Evolutionary conservation across 2,888 invertebrate species (phyloP).

Genomic region (Drosophila neotestacea): DNA sequence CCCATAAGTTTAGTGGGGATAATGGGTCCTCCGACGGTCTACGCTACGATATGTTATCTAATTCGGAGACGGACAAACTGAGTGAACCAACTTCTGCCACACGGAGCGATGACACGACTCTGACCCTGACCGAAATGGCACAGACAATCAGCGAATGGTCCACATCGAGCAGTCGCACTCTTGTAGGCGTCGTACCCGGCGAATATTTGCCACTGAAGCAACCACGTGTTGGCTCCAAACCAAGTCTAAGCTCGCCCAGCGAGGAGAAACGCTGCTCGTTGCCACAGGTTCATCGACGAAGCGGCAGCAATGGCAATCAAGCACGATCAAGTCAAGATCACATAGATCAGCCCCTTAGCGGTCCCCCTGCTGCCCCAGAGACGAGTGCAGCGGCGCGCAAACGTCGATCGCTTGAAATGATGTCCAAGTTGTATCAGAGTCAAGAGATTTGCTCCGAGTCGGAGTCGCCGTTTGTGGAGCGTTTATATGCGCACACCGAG

Average conservation of each 20-base stretch:
- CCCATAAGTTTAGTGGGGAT: constrained; percentile 84
- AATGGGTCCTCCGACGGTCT: constrained; percentile 84
- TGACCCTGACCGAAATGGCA: constrained; percentile 89
- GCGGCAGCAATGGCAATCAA: constrained; percentile 78
- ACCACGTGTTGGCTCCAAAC: constrained; percentile 71
- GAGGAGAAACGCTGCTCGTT: constrained; percentile 80
- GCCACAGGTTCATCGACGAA: constrained; percentile 82
- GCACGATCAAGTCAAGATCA: constrained; percentile 65
- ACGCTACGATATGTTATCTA: constrained; percentile 88
- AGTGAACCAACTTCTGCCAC: constrained; percentile 90
- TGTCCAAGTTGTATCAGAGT: constrained; percentile 87
- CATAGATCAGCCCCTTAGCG: constrained; percentile 46
- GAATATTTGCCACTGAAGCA: constrained; percentile 85
- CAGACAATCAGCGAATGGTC: constrained; percentile 94
- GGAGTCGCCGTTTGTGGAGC: constrained; percentile 86
- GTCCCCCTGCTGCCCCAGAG: constrained; percentile 54
- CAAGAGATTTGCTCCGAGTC: constrained; percentile 87
- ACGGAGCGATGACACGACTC: constrained; percentile 92
- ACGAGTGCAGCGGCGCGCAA: constrained; percentile 83
- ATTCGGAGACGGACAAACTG: constrained; percentile 87
- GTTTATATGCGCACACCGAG: constrained; percentile 88
- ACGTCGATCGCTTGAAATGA: constrained; percentile 86
- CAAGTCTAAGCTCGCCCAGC: constrained; percentile 69
- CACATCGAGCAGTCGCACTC: constrained; percentile 91
- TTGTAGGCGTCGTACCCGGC: constrained; percentile 87